Conservation (phyloP, 2,797 vertebrate species). For the Rhynchotus rufescens region DNA sequence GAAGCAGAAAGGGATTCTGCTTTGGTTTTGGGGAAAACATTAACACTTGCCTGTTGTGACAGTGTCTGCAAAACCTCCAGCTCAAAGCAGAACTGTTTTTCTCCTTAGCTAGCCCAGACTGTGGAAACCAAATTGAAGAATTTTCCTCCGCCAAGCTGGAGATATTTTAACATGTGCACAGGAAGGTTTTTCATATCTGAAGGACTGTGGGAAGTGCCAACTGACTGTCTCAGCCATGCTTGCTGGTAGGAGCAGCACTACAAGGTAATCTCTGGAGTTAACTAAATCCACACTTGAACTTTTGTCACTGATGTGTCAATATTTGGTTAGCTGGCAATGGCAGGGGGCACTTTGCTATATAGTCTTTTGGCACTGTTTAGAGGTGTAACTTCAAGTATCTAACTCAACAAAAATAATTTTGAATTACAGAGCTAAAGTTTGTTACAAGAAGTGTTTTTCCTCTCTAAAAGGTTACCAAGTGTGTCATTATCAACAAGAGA, state of each 20-base stretch:
- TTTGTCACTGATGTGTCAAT: neutral
- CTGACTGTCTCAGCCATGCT: neutral
- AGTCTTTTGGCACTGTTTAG: neutral
- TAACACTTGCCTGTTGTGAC: neutral
- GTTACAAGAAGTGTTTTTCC: neutral
- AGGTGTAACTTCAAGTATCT: neutral
- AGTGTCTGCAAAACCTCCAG: neutral
- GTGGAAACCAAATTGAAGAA: neutral
- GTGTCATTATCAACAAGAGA: constrained; percentile 16
- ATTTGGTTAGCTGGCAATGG: neutral
- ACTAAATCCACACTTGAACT: neutral
- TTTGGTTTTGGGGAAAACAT: neutral
- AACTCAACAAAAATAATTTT: neutral
- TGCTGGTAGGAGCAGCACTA: neutral
- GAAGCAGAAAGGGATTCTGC: neutral
- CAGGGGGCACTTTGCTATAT: rapidly evolving
- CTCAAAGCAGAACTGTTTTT: neutral
- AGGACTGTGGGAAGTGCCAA: neutral
- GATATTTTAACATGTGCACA: neutral
- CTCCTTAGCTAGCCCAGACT: neutral
- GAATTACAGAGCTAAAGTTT: constrained; percentile 7
- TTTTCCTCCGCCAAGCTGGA: neutral
- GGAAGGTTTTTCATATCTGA: neutral
- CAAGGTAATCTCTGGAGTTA: neutral
- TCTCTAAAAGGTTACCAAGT: neutral